phyloP scores from a whole-genome alignment of 2,113 vertebrate genomes.

The Formicarius rufipectus region DNA sequence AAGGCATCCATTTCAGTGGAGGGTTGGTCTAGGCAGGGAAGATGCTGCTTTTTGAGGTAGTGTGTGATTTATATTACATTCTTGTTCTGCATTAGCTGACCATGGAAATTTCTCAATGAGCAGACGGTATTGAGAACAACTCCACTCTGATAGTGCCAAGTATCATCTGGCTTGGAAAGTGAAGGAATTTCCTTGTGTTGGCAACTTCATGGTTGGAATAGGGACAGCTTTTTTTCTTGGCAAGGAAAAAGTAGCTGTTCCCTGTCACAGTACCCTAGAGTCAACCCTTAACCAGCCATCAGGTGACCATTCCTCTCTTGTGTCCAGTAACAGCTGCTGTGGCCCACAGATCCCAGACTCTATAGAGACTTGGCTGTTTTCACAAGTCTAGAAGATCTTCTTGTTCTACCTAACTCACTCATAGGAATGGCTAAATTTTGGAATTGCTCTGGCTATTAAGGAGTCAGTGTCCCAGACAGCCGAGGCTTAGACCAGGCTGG shows the following conservation, averaged over 20 bases:
- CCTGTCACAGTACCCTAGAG: not conserved
- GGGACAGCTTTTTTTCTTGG: not conserved
- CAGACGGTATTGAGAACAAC: not conserved
- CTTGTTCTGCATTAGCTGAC: not conserved
- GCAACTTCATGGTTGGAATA: not conserved
- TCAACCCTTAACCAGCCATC: not conserved
- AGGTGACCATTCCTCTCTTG: not conserved
- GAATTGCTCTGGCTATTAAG: not conserved
- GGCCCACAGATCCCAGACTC: not conserved
- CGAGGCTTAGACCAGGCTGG: not conserved
- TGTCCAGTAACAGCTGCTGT: not conserved
- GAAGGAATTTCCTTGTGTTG: not conserved
- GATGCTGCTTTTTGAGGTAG: not conserved
- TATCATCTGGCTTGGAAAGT: not conserved
- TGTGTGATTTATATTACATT: not conserved
- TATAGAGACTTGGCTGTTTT: not conserved
- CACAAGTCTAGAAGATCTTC: not conserved
- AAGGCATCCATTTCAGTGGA: not conserved
- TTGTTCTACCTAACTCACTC: not conserved
- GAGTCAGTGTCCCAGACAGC: not conserved
- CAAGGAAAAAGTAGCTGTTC: not conserved
- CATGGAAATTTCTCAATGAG: not conserved
- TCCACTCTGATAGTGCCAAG: not conserved
- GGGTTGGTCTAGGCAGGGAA: not conserved
- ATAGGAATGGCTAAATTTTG: not conserved